Base-by-base conservation (phyloP, 2,888 invertebrate species). In the Drosophila algonquin region DNA sequence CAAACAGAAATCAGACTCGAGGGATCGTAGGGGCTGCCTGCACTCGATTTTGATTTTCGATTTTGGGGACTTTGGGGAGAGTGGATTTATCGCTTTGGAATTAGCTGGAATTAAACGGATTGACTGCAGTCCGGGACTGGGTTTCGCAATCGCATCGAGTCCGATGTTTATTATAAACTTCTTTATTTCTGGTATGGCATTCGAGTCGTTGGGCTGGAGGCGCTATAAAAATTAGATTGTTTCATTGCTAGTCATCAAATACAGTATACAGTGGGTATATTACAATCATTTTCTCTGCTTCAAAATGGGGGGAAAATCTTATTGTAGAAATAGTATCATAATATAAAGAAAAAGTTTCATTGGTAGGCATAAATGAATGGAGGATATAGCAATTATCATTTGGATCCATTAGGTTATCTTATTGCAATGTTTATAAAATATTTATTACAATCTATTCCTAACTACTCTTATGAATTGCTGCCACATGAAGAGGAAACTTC, bases 1-100 rank as follows among this genome's bases (percentile, higher is more conserved):
- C 58, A 63, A 73, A 24, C 63, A 58, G 63, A 73, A 53, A 68
- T 70, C 62, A 47, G 58, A 72, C 53, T 59, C 51, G 45, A 21
- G 54, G 46, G 30, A 40, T 45, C 53, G 46, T 63, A 30, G 24
- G 24, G 53, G 35, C 35, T 12, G 35, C 12, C 35, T 32, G 18
- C 18, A 18, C n/a, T 18, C 18, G 18, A 18, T 30, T 32, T 32
- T 0, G 32, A 45, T 24, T n/a, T 67, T 68, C 35, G 45, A 60
- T 48, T 68, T 44, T 40, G 40, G 40, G 40, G 6, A 12, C 14
- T 40, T n/a, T 40, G 40, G 40, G n/a, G 2, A n/a, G 40, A n/a
- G n/a, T n/a, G 52, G 30, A 47, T 18, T 35, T 24, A 30, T 24
- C 44, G 27, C 21, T 0, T 30, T 30, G 32, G 16, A 46, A 67